A percentile compares a stretch with the other conserved stretches of the same genome.
phyloP scores from a whole-genome alignment of 1,140 invertebrate genomes.

The Euwallacea fornicatus region DNA sequence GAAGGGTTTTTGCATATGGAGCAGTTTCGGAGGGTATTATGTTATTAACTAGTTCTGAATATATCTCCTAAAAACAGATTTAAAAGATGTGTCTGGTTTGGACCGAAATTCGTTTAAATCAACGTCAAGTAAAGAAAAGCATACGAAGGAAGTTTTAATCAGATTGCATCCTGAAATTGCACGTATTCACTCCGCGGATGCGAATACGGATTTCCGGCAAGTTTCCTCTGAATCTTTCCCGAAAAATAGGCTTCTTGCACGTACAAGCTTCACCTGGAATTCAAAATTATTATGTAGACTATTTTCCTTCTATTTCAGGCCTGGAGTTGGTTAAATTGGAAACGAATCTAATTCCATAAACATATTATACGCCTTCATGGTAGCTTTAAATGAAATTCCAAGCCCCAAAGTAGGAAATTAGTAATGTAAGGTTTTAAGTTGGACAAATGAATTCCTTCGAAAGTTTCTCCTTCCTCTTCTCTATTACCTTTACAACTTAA shows the following conservation, averaged over 20 bases:
- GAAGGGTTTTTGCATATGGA: background rate
- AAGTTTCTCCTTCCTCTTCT: no score
- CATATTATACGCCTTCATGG: no score
- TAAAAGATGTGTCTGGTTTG: background rate
- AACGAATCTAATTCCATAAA: no score
- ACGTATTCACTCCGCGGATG: background rate
- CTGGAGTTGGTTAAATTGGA: no score
- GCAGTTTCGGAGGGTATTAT: no score
- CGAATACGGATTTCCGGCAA: constrained; percentile 12
- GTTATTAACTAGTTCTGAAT: background rate
- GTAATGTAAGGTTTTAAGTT: no score
- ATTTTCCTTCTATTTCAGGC: no score
- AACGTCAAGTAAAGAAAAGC: background rate
- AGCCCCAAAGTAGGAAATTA: no score
- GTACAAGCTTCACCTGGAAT: background rate
- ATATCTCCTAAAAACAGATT: constrained; percentile 2
- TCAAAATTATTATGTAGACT: no score
- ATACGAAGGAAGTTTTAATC: background rate
- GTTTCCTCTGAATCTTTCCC: background rate
- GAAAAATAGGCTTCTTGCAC: constrained; percentile 9
- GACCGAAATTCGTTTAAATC: background rate
- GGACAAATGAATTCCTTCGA: no score
- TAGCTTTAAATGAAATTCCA: no score
- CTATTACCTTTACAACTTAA: no score
- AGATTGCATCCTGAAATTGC: background rate